A percentile compares a stretch with the other conserved stretches of the same genome.
Conservation (phyloP, 2,113 vertebrate species). For the Dasyornis broadbenti region DNA sequence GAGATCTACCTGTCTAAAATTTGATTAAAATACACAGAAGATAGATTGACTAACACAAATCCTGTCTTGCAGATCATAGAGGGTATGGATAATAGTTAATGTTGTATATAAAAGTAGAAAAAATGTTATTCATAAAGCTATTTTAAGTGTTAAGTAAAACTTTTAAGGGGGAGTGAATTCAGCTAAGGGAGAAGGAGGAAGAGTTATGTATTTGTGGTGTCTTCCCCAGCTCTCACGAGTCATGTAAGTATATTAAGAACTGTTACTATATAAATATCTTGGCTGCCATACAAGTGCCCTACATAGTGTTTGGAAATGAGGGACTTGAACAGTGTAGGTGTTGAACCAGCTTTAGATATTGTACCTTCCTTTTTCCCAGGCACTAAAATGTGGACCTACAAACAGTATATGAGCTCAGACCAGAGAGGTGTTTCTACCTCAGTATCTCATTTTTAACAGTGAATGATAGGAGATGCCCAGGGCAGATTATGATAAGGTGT, state of each 20-base stretch:
- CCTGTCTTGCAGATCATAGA: not conserved
- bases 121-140: not conserved
- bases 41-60: not conserved
- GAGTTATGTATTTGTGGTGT: conserved; percentile 1
- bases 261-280: conserved; percentile 54
- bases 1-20: not conserved
- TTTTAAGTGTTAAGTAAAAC: not conserved
- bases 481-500: not conserved
- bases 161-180: conserved; percentile 6
- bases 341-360: conserved; percentile 24
- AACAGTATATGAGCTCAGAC: not conserved
- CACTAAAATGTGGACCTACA: not conserved
- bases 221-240: conserved; percentile 37
- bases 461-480: not conserved
- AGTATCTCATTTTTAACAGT: not conserved
- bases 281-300: conserved; percentile 51
- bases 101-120: not conserved
- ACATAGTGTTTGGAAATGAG: conserved; percentile 30
- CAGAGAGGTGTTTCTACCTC: not conserved
- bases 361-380: not conserved
- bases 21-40: not conserved
- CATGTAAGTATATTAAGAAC: conserved; percentile 47
- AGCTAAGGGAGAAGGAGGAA: not conserved
- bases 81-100: not conserved
- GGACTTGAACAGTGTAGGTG: conserved; percentile 28